phyloP scores from a whole-genome alignment of 2,113 vertebrate species.

The Beaufortia kweichowensis region DNA sequence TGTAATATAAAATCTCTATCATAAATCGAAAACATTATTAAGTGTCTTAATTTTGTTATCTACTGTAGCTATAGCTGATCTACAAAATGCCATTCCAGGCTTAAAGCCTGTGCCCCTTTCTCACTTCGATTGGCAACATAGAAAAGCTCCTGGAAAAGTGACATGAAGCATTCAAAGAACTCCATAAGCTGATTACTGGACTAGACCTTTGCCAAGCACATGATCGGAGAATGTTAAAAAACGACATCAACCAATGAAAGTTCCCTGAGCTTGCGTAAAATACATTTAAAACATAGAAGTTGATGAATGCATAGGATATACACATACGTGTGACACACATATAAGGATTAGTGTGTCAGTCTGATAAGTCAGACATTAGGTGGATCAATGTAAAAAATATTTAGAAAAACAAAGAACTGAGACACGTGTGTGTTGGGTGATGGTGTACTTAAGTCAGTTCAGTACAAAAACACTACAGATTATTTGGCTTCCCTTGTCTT shows the following conservation, averaged over 20 bases:
- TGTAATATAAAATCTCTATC: neutral
- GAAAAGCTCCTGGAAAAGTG: slow-evolving; percentile 54
- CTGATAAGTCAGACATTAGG: neutral
- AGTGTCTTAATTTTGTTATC: slow-evolving; percentile 2
- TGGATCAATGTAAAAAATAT: neutral
- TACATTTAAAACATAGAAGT: neutral
- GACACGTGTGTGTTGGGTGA: neutral
- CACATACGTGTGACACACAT: neutral
- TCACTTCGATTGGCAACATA: slow-evolving; percentile 39
- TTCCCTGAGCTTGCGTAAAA: neutral
- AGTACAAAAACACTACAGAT: neutral
- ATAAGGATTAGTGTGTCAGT: neutral
- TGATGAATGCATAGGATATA: neutral
- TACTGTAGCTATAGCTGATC: slow-evolving; percentile 1
- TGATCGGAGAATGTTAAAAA: slow-evolving; percentile 55
- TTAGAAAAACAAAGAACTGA: neutral
- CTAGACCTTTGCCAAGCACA: slow-evolving; percentile 50
- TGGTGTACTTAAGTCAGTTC: neutral
- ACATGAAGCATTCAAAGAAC: slow-evolving; percentile 59
- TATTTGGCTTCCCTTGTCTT: neutral
- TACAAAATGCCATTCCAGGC: slow-evolving; percentile 23
- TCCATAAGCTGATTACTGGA: slow-evolving; percentile 58
- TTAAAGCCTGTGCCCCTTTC: slow-evolving; percentile 38
- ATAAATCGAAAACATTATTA: slow-evolving; percentile 11
- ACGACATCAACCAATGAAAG: neutral